Base-by-base conservation (phyloP, 2,888 invertebrate genomes). In the Ceraclea dissimilis region DNA sequence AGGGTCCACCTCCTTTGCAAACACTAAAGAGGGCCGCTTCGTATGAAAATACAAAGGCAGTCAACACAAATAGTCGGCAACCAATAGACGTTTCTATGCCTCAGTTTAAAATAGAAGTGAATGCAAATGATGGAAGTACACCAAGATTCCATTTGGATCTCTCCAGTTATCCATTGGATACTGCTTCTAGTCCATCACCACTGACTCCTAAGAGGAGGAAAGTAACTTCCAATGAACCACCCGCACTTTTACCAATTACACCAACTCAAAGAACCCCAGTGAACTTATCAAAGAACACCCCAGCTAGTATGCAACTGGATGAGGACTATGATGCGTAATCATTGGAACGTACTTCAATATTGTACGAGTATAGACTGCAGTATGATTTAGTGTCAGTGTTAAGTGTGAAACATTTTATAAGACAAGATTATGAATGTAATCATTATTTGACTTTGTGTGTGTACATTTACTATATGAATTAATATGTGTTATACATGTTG, bases 241-340 rank as follows among this genome's bases (percentile, higher is more conserved):
- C 61, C 11, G 51, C 54, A 17, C 34, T 62, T 31, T 18, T 62
- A 31, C 62, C 62, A 17, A 60, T 62, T 1, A 11, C 46, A 2
- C 18, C 50, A 0, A 71, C 70, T 0, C 76, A 76, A 59, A 58
- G 69, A 0, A 71, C 69, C n/a, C 70, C 75, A 16, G 22, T 47
- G 13, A 49, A 67, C 8, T 66, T 21, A 47, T 54, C 17, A 63
- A 65, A 31, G 66, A 65, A 57, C 4, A 18, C 51, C 17, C 70
- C 67, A 72, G 61, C 74, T 72, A 59, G 73, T 60, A 65, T 76
- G 63, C 74, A 77, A 63, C 74, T 77, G 49, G 78, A 78, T 54
- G 78, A 78, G 66, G 78, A 78, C 70, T 78, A 78, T 65, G 78
- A 78, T 73, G 76, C 76, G 70, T 78, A 75, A 78, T 13, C 26